Evolutionary conservation across 2,888 invertebrate species (phyloP).

Genomic region (Dysmachus trigonus): DNA sequence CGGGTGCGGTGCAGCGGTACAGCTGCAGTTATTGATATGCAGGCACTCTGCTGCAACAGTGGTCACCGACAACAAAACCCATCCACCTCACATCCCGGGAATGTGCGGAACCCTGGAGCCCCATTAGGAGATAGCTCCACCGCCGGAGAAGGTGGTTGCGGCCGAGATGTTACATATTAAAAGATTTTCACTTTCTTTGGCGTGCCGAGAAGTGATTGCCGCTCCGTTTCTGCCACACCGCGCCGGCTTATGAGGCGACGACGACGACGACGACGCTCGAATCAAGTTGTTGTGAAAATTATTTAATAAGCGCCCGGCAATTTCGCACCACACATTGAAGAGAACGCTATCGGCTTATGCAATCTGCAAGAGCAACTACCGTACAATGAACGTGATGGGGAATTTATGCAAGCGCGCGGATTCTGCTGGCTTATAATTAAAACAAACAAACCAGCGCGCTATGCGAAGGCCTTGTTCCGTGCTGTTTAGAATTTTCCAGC

Average conservation of each 20-base stretch:
- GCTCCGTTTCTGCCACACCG: neutral
- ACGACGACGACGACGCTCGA: neutral
- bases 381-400: slow-evolving; percentile 46
- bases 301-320: slow-evolving; percentile 17
- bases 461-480: slow-evolving; percentile 11
- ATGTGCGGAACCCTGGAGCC: neutral
- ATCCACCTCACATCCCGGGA: neutral
- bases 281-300: slow-evolving; percentile 39
- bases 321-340: slow-evolving; percentile 1
- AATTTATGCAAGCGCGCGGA: slow-evolving; percentile 17
- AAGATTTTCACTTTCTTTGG: slow-evolving; percentile 47
- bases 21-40: neutral
- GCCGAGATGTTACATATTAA: slow-evolving; percentile 46
- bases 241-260: neutral
- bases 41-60: slow-evolving; percentile 17
- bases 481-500: slow-evolving; percentile 1
- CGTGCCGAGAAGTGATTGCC: slow-evolving; percentile 36
- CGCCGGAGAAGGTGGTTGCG: neutral
- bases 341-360: slow-evolving; percentile 42
- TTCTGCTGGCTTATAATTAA: slow-evolving; percentile 13
- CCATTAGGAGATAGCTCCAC: neutral
- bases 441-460: slow-evolving; percentile 36
- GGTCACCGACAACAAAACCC: neutral
- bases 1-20: neutral
- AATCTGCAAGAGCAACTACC: slow-evolving; percentile 44